Evolutionary conservation across 2,888 invertebrate genomes (phyloP), one percentile per base, ranked within the genome.

Genomic region (Endomychus coccineus): DNA sequence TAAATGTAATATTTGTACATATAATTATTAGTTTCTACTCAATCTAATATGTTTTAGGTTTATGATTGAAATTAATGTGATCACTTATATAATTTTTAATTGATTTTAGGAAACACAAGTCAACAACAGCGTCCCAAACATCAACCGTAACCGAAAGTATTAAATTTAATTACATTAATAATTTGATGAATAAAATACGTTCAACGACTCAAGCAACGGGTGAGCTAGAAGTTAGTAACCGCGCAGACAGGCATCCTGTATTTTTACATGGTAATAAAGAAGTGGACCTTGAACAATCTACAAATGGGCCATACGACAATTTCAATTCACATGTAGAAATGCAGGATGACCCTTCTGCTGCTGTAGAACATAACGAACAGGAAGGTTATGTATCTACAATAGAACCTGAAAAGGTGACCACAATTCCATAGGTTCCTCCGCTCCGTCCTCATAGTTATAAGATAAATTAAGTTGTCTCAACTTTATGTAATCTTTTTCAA

Each of bases 281-380:
- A 36, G 46, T 44, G 23, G 54, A 53, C 40, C 44, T 54, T 27
- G 55, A 56, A 37, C 45, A 54, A 42, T 50, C 68, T 39, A 79
- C 79, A 27, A 71, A 77, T 53, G 78, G 79, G 9, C 78, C 78
- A 2, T 79, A 79, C 55, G 76, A 77, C 53, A 71, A 50, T 42
- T 55, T 56, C 39, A 55, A 54, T 30, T 68, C 48, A 61, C 69
- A 71, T 44, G 47, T 50, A 16, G 59, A 62, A 49, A 71, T 73
- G 71, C 68, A 64, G 43, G 74, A 73, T 36, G 74, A 74, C 56
- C 73, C 75, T 27, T 66, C 71, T 39, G 71, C 73, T 46, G 70
- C 68, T 56, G 69, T 64, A 42, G 65, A 64, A 31, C 65, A 67
- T 42, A n/a, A n/a, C n/a, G 57, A 54, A 45, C 65, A 67, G 38